These are phyloP conservation scores for Pyrrhura leucotis DNA, from an alignment of 2,797 vertebrate genomes.

Conservation along the genomic window DNA sequence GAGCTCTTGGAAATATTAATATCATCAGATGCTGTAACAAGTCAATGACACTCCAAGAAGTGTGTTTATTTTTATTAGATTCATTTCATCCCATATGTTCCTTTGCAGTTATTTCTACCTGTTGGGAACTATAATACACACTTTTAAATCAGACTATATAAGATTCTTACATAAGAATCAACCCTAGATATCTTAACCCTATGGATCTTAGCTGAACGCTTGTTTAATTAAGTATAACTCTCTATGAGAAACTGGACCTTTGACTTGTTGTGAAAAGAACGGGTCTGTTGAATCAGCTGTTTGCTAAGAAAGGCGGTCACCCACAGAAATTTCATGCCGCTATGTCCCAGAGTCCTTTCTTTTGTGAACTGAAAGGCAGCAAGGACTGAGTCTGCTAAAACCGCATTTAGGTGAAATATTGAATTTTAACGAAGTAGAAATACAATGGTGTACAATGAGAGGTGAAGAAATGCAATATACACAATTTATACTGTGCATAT, in stretches of 20 bases:
- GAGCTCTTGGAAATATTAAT: background rate
- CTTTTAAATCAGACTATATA: background rate
- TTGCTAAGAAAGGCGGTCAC: background rate
- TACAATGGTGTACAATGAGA: background rate
- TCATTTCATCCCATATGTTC: background rate
- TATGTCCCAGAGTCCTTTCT: background rate
- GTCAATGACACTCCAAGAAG: background rate
- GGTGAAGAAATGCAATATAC: background rate
- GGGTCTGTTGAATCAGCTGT: background rate
- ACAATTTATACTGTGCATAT: background rate
- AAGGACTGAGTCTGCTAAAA: background rate
- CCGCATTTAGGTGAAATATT: background rate
- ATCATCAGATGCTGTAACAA: background rate
- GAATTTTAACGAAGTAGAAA: background rate
- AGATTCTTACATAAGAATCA: background rate
- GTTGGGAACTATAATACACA: background rate
- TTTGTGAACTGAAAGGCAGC: background rate
- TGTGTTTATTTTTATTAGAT: constrained; percentile 4
- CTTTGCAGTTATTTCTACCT: background rate
- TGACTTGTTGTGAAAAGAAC: background rate
- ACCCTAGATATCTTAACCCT: background rate
- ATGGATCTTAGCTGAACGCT: background rate
- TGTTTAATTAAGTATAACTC: background rate
- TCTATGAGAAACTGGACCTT: background rate
- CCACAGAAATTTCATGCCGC: background rate